Base-by-base conservation (phyloP, 2,888 invertebrate genomes). In the Anthophora plumipes region DNA sequence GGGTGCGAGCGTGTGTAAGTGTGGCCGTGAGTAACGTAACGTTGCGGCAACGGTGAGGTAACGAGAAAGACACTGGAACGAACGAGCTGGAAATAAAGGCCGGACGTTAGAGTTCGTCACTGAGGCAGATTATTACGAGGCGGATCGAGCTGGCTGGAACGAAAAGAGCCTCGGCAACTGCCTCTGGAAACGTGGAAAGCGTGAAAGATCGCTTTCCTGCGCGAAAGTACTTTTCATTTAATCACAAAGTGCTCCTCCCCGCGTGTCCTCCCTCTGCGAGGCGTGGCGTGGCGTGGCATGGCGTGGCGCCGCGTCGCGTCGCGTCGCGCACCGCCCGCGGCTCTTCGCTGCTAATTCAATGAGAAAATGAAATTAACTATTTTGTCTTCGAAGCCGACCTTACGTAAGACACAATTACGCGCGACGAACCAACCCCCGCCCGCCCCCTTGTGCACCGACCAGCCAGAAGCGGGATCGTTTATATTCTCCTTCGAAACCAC, bases 181-280 rank as follows among this genome's bases (percentile, higher is more conserved):
- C 52, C 73, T 69, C 84, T 78, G 80, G 76, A 82, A 87, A 77
- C 81, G 75, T 85, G 87, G 85, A 87, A 87, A 87, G 85, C 83
- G 86, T 84, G 86, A 86, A 86, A 85, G 85, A 86, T 87, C 86
- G 74, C 80, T 87, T 81, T 80, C 76, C 86, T 69, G 68, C 72
- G 82, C 78, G 85, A 86, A 84, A 87, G 85, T 85, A 87, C 81
- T 82, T 85, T 83, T 85, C 84, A 78, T 83, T 84, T 83, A 86
- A 83, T 86, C 84, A 61, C 79, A 69, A 77, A 78, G 67, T 70
- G 75, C 67, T 67, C 69, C 57, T 61, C 57, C 72, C n/a, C 68
- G 48, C 20, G 50, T 64, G 17, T 17, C 59, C 57, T 25, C 39
- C 7, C 46, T n/a, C n/a, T n/a, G 39, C 54, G 50, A 17, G 37